Evolutionary conservation across 2,113 vertebrate genomes (phyloP), one percentile per base, ranked within the genome.

Genomic region (Engraulis encrasicolus): DNA sequence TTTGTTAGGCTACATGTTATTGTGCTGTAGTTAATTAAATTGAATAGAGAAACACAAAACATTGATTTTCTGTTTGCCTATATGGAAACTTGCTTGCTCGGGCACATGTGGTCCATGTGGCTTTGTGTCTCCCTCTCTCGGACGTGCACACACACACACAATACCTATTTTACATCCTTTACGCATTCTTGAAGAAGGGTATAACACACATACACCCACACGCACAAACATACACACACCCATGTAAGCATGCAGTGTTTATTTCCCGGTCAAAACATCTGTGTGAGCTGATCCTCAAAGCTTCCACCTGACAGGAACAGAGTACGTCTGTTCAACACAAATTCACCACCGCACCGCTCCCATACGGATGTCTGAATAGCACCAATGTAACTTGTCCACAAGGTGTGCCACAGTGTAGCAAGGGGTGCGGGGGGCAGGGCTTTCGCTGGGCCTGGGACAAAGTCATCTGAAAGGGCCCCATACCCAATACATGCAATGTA

Each of bases 11-110:
- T n/a, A n/a, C n/a, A n/a, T n/a, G n/a, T n/a, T n/a, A n/a, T n/a
- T n/a, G n/a, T n/a, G n/a, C n/a, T n/a, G 27, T 27, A 34, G 61
- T 71, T 71, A 34, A 31, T 71, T 31, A 71, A 9, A 4, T 71
- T 81, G 87, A 88, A 84, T 89, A 87, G 87, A 83, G 78, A 88
- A 82, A 89, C 86, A 86, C 91, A 89, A 27, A 20, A n/a, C n/a
- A n/a, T n/a, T n/a, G n/a, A n/a, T n/a, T n/a, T n/a, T n/a, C n/a
- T n/a, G n/a, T n/a, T n/a, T n/a, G n/a, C n/a, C n/a, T n/a, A n/a
- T n/a, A n/a, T n/a, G n/a, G n/a, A n/a, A n/a, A 45, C 40, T 5
- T 9, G 40, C 40, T 5, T 9, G 7, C 40, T 9, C 9, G 40
- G 3, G 40, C 3, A 45, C 40, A 3, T 45, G 3, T 45, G 40